Conservation (phyloP, 2,113 vertebrate genomes). For the Cacatua alba region DNA sequence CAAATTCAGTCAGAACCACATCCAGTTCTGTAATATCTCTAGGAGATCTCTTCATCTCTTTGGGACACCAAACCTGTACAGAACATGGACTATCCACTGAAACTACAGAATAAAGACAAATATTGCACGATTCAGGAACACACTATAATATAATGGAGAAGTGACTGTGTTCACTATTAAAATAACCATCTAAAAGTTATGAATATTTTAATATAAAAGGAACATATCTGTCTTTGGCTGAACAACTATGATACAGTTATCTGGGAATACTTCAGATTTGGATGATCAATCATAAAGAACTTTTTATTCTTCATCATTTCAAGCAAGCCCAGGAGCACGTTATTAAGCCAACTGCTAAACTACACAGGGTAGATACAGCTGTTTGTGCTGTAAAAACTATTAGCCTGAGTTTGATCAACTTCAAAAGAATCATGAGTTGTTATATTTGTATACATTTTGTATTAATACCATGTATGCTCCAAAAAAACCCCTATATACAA, state of each 20-base stretch:
- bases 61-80: conserved; percentile 58
- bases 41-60: conserved; percentile 47
- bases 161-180: background rate
- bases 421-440: background rate
- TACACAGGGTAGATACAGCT: background rate
- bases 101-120: background rate
- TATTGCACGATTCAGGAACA: background rate
- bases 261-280: background rate
- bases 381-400: background rate
- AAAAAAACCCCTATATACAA: background rate
- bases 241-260: background rate
- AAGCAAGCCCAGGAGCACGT: background rate
- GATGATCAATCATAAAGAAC: background rate
- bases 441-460: background rate
- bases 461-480: background rate
- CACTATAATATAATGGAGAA: background rate
- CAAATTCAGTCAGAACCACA: conserved; percentile 76
- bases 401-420: background rate
- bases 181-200: background rate
- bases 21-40: conserved; percentile 76
- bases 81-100: conserved; percentile 16
- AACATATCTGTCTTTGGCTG: background rate
- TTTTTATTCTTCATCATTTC: background rate
- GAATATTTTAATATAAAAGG: background rate
- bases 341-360: background rate